Base-by-base conservation (phyloP, 1,140 invertebrate species). In the Hydropsyche tenuis region DNA sequence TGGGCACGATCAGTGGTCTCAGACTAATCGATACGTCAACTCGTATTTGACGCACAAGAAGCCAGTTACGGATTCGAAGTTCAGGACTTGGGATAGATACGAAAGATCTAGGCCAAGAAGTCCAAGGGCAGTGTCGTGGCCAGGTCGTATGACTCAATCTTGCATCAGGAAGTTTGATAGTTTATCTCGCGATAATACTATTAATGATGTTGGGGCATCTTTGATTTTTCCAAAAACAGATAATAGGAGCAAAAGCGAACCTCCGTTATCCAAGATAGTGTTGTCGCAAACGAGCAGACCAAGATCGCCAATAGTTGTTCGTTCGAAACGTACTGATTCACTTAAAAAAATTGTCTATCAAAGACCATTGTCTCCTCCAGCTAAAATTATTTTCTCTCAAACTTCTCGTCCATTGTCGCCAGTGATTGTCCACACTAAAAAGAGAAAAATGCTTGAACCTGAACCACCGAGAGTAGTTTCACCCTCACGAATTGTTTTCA, bases 1-100 rank as follows among this genome's bases (percentile, higher is more conserved):
- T 27, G 75, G 82, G 18, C 81, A 74, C 77, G 79, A 74, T 82
- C 85, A 56, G 85, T 90, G 79, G 87, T 87, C 42, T 73, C 88
- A 46, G 1, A 22, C 45, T 25, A 65, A 65, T 77, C 81, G 89
- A 78, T 85, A 88, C 23, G 73, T 89, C 12, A 87, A 85, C 69
- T 80, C 89, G 14, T 93, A 92, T 80, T 82, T 93, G 43, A 83
- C 87, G 14, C 85, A 91, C 73, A 90, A 89, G 70, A 89, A 88
- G 80, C 90, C 91, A 14, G 91, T 93, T 0, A 89, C 88, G 2
- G 86, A 90, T 75, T 93, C 92, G 0, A 87, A 88, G 76, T 93
- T 93, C 81, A 87, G 87, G 78, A 87, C 86, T 73, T 88, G 89
- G 83, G 91, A 93, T 77, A 84, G 83, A 63, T 84, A 87, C 65